These are phyloP conservation scores for Notolabrus celidotus DNA, from an alignment of 2,797 vertebrate species.

Conservation along the genomic window DNA sequence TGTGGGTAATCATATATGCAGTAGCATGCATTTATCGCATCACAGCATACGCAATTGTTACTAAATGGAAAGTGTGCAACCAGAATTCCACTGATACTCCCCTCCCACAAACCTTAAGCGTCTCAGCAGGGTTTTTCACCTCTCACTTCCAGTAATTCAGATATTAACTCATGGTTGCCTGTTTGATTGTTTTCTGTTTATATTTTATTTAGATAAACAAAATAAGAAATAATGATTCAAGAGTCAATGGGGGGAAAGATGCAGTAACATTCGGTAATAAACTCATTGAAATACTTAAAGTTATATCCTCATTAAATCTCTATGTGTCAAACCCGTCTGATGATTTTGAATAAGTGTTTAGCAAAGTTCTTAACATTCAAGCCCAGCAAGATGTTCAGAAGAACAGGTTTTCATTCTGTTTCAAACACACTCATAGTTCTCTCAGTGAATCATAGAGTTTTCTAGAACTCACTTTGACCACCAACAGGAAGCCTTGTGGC, in stretches of 20 bases:
- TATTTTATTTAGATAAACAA: not conserved
- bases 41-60: conserved; percentile 29
- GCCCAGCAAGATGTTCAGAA: not conserved
- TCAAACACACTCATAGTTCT: conserved; percentile 37
- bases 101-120: conserved; percentile 75
- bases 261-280: not conserved
- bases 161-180: not conserved
- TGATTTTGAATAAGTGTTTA: not conserved
- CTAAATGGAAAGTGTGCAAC: conserved; percentile 71
- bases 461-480: conserved; percentile 68
- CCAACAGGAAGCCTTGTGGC: conserved; percentile 76
- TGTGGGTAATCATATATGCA: conserved; percentile 35
- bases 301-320: not conserved
- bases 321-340: not conserved
- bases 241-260: not conserved
- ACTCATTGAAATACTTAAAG: not conserved
- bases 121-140: conserved; percentile 79
- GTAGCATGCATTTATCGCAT: conserved; percentile 28
- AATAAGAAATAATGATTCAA: not conserved
- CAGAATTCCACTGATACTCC: conserved; percentile 57
- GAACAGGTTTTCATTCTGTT: not conserved
- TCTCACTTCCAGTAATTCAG: conserved; percentile 78
- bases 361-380: not conserved
- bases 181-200: conserved; percentile 11
- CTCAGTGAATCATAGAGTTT: conserved; percentile 50